A percentile compares a stretch with the other conserved stretches of the same genome.
Conservation (phyloP, 1,140 invertebrate species). For the Diorhabda sublineata region DNA sequence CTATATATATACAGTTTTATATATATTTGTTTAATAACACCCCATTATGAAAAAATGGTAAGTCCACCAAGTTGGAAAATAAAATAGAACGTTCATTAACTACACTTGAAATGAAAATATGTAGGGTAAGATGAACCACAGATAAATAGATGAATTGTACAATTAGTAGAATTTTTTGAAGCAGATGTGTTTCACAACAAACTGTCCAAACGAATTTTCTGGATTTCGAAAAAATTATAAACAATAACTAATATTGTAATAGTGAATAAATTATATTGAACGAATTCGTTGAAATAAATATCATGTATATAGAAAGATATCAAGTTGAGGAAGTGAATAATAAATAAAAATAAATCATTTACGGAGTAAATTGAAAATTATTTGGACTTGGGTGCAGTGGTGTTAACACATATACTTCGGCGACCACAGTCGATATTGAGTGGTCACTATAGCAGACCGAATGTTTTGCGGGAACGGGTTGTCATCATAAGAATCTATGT, state of each 20-base stretch:
- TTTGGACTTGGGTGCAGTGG: constrained; percentile 12
- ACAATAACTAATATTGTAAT: no score
- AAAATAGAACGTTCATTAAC: constrained; percentile 11
- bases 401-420: constrained; percentile 5
- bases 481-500: constrained; percentile 6
- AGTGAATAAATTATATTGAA: no score
- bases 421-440: constrained; percentile 1
- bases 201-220: neutral
- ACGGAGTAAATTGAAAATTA: neutral
- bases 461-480: constrained; percentile 7
- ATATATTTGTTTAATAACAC: constrained; percentile 29
- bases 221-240: no score
- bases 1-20: no score
- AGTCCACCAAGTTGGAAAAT: constrained; percentile 12
- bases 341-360: no score
- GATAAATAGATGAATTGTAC: constrained; percentile 31
- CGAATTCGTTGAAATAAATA: no score
- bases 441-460: constrained; percentile 7
- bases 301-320: no score
- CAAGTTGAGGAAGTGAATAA: no score
- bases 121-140: constrained; percentile 42
- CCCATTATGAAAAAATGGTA: constrained; percentile 26
- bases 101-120: constrained; percentile 40
- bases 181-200: constrained; percentile 10
- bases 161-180: constrained; percentile 8